Evolutionary conservation across 2,797 vertebrate species (phyloP).

Genomic region (Alosa sapidissima): DNA sequence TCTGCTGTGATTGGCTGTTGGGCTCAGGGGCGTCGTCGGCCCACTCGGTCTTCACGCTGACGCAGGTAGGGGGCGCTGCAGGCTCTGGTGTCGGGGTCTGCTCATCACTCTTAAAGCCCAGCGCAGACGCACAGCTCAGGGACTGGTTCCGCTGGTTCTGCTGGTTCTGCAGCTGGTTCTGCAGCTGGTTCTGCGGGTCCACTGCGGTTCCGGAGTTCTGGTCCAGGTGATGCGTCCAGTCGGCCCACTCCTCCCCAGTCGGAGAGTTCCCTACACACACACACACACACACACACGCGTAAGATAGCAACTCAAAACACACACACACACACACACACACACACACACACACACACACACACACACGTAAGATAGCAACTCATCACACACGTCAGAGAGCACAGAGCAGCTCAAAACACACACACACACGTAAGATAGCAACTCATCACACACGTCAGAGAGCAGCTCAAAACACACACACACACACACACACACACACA

Average conservation of each 20-base stretch:
- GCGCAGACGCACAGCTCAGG: too few relatives aligned
- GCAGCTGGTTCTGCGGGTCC: background rate
- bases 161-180: background rate
- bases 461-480: too few relatives aligned
- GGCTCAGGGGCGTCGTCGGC: background rate
- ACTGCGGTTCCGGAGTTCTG: background rate
- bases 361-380: too few relatives aligned
- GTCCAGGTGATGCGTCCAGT: background rate
- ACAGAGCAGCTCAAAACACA: too few relatives aligned
- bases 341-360: background rate
- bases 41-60: background rate
- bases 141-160: background rate
- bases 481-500: too few relatives aligned
- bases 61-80: background rate
- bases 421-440: too few relatives aligned
- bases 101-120: background rate
- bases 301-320: too few relatives aligned
- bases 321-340: background rate
- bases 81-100: background rate
- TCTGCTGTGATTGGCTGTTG: background rate
- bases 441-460: too few relatives aligned
- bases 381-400: too few relatives aligned
- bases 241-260: background rate
- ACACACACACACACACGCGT: slow-evolving; percentile 1
- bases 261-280: background rate